Base-by-base conservation (phyloP, 2,888 invertebrate genomes). In the Melinopterus prodromus region DNA sequence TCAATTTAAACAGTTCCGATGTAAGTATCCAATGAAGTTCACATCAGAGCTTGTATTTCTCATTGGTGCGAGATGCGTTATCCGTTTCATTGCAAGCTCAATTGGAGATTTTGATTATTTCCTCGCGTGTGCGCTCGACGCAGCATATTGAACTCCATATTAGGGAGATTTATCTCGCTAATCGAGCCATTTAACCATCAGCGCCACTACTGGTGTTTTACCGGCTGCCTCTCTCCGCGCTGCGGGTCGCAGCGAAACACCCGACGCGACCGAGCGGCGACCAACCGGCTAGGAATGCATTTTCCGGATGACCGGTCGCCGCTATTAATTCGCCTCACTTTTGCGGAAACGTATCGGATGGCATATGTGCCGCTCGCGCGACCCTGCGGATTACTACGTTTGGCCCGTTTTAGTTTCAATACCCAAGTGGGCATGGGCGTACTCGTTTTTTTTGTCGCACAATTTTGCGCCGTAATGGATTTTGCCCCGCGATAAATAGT, bases 81-180 rank as follows among this genome's bases (percentile, higher is more conserved):
- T 26, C 76, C 7, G 76, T 16, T 76, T 76, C 38, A 76, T 76
- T 53, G 69, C 69, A 26, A 26, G 76, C 15, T 53, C 69, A 76
- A 76, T 76, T 76, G 26, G 16, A 15, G 53, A 53, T 53, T 76
- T 76, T 53, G 69, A 76, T 76, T 53, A 76, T 76, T 76, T 69
- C 53, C 76, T 53, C 76, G 15, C 53, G 1, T 4, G 7, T 12
- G 53, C 26, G 26, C 26, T 37, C 75, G 76, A 69, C n/a, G 69
- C 76, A 69, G 53, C 69, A 53, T 76, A 76, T 76, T 15, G 76
- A 76, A 76, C 69, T 53, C 76, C 53, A 76, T 76, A 76, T 76
- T 76, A 69, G 69, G 76, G 69, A 16, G 69, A 76, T 76, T 76
- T 76, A 53, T 76, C 53, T 53, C 53, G 53, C 53, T 76, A 76